These are phyloP conservation scores for Ceyx melanurus DNA, from an alignment of 2,113 vertebrate genomes.

Conservation along the genomic window DNA sequence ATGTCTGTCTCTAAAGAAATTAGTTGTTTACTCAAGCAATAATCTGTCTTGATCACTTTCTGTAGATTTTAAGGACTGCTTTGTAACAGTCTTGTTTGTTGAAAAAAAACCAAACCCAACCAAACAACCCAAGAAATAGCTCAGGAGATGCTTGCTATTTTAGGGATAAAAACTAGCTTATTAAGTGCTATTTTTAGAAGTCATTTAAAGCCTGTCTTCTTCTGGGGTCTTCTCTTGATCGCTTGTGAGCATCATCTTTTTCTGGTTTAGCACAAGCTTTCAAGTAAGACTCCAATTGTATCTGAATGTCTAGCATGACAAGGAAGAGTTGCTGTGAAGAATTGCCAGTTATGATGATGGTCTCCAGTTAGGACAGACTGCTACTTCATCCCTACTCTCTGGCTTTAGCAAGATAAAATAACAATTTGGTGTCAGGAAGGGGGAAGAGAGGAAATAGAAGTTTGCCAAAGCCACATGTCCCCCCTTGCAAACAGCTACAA, in stretches of 20 bases:
- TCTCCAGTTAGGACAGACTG: not conserved
- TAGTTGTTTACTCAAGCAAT: not conserved
- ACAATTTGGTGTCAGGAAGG: not conserved
- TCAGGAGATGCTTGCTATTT: not conserved
- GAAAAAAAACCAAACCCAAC: not conserved
- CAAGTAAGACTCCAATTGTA: not conserved
- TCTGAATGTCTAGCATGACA: not conserved
- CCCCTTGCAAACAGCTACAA: not conserved
- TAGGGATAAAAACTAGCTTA: not conserved
- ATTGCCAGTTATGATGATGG: not conserved
- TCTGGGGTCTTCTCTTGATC: not conserved
- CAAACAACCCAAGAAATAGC: not conserved
- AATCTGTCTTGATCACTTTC: not conserved
- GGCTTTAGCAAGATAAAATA: not conserved
- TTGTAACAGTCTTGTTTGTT: not conserved
- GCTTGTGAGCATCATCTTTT: not conserved
- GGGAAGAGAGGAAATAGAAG: not conserved
- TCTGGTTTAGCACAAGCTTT: not conserved
- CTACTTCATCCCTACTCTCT: not conserved
- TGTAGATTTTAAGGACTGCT: not conserved
- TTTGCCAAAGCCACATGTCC: not conserved
- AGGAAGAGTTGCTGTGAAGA: not conserved
- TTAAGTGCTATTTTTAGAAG: not conserved
- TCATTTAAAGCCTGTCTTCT: conserved; percentile 1
- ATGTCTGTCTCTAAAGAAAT: not conserved